Conservation (phyloP, 2,888 invertebrate species). For the Pollenia angustigena region DNA sequence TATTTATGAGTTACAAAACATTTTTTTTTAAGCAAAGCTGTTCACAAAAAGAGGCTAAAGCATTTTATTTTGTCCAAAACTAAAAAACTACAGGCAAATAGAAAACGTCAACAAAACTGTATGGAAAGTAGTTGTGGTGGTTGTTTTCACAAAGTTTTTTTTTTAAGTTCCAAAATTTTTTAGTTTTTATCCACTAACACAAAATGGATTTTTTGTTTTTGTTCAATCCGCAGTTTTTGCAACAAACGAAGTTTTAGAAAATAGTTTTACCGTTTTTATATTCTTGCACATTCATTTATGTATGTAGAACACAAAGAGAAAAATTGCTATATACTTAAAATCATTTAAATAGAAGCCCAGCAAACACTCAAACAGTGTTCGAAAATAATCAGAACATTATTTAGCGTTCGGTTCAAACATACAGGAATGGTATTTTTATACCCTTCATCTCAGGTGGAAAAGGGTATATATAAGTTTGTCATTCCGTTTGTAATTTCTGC, state of each 20-base stretch:
- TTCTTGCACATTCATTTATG: background rate
- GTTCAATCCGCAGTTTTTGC: background rate
- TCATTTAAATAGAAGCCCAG: too few relatives aligned
- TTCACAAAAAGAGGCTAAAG: constrained; percentile 1
- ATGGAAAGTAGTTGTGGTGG: background rate
- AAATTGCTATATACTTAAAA: background rate
- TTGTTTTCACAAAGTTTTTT: constrained; percentile 13
- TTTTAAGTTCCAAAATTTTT: background rate
- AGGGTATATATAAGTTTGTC: too few relatives aligned
- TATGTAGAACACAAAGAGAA: too few relatives aligned
- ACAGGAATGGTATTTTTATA: too few relatives aligned
- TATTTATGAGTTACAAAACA: constrained; percentile 63
- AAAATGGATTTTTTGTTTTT: background rate
- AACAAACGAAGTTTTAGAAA: constrained; percentile 7
- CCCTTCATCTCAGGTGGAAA: too few relatives aligned
- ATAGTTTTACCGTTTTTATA: constrained; percentile 7
- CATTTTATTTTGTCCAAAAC: constrained; percentile 7
- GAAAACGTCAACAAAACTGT: constrained; percentile 25
- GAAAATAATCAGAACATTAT: too few relatives aligned
- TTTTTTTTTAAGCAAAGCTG: constrained; percentile 20
- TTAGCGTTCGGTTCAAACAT: too few relatives aligned
- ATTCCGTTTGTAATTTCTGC: too few relatives aligned
- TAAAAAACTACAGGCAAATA: background rate
- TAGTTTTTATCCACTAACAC: constrained; percentile 26
- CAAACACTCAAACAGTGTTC: too few relatives aligned